Evolutionary conservation across 2,113 vertebrate species (phyloP), one percentile per base, ranked within the genome.

Genomic region (Chroicocephalus ridibundus): DNA sequence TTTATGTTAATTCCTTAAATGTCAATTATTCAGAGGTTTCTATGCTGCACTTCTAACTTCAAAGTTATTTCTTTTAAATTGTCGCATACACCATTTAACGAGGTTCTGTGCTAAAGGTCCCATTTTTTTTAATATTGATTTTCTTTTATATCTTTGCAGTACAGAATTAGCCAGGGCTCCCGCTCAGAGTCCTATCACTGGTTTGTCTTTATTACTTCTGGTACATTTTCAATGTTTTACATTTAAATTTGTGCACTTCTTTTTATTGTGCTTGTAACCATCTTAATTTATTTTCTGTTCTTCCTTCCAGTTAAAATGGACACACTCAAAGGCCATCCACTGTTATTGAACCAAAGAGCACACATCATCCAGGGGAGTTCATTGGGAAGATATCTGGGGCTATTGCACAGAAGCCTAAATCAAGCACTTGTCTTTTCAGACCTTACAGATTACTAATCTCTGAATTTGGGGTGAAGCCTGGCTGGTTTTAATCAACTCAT

Each of bases 1-100:
- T 95, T 96, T 74, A 94, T 87, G 71, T 90, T 96, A 95, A 93
- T 95, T 94, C 75, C 82, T 93, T 96, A 95, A 94, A 94, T 95
- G 96, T 87, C 95, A 95, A 15, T 91, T 95, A 86, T 95, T 92
- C 79, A 58, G 49, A 78, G 76, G 47, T 61, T 96, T 95, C 79
- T 54, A 5, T 57, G 44, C 66, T 93, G 87, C 78, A 55, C 46
- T 95, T 74, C 62, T 70, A 82, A 58, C 46, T 85, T 88, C 36
- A 66, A 80, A 93, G 82, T 93, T 94, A 97, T 95, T 88, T 95
- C 87, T 80, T 94, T 90, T 77, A 82, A 95, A 96, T 93, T 85
- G 86, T 77, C 7, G 29, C 78, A 95, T 91, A 95, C 26, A 0
- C 82, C 93, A 97, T 97, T 97, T 90, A 97, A 91, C 95, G 83